phyloP scores from a whole-genome alignment of 2,888 invertebrate genomes.

The Odontothrips loti region DNA sequence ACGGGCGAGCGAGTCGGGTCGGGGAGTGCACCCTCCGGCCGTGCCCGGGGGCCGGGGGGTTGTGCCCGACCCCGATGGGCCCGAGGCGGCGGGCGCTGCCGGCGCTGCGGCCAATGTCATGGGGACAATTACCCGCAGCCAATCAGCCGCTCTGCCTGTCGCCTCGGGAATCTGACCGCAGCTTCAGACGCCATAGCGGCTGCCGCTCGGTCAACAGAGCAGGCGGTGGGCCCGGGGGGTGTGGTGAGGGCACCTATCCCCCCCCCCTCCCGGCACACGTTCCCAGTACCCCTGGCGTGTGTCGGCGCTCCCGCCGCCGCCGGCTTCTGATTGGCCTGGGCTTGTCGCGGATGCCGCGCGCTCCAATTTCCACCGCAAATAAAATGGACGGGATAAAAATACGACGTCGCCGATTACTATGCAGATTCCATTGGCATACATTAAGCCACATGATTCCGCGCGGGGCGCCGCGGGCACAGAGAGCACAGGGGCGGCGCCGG shows the following conservation, averaged over 20 bases:
- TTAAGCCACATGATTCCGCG: not conserved
- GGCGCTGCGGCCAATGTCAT: not conserved
- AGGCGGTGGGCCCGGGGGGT: too few relatives aligned
- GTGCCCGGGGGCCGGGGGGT: not conserved
- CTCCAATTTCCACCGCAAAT: not conserved
- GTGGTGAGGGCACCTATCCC: too few relatives aligned
- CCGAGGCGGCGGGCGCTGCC: not conserved
- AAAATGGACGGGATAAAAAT: slow-evolving; percentile 10
- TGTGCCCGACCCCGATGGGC: not conserved
- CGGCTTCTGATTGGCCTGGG: not conserved
- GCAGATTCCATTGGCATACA: slow-evolving; percentile 22
- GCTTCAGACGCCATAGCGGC: too few relatives aligned
- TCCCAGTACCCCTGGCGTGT: too few relatives aligned
- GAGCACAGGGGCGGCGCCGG: not conserved
- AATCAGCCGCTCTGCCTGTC: not conserved
- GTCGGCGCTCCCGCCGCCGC: not conserved
- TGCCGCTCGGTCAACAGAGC: too few relatives aligned
- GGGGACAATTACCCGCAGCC: not conserved
- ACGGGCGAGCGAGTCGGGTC: not conserved
- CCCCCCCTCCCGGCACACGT: too few relatives aligned
- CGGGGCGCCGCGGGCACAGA: not conserved
- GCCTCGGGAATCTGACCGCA: not conserved
- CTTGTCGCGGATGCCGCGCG: not conserved
- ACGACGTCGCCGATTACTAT: not conserved
- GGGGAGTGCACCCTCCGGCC: too few relatives aligned